Evolutionary conservation across 2,113 vertebrate genomes (phyloP), one percentile per base, ranked within the genome.

Genomic region (Oreochromis niloticus): DNA sequence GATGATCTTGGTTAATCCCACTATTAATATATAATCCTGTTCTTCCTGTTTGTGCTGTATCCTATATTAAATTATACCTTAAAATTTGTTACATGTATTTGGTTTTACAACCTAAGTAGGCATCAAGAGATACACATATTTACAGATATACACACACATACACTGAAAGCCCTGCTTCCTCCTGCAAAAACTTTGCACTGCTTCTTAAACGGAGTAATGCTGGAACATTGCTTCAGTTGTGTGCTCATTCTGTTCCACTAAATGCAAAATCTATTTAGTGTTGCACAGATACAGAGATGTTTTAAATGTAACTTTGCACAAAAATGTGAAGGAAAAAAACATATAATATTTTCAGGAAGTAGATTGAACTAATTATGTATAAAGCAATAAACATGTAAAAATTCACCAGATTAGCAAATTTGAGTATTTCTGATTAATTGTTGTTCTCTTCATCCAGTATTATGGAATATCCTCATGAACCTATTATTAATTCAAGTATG

Each of bases 311-410:
- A 68, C 19, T 39, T 39, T 27, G 55, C 7, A 12, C 22, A 57
- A 57, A 56, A 56, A 24, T 13, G 11, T 4, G 54, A 24, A 56
- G 52, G n/a, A 24, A 66, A 39, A 61, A 66, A 66, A 66, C 36
- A 36, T 4, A 36, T n/a, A n/a, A 39, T 66, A 7, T 68, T 68
- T 39, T 68, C 19, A 39, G 61, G 34, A 39, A 68, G 34, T 68
- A 68, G 2, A 2, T 36, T 63, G 4, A 36, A 63, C 32, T 63
- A 39, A 39, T 66, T 39, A 66, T 39, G 32, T 63, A 63, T 63
- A 63, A 63, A n/a, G 1, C 59, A 1, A 63, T 63, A 63, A 63
- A 63, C 0, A 32, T 34, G 1, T 1, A 3, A 22, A 39, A 66
- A 66, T 22, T 66, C 6, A 66, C 61, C 2, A 13, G 61, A 66